phyloP scores from a whole-genome alignment of 2,113 vertebrate genomes.

The Pedionomus torquatus region DNA sequence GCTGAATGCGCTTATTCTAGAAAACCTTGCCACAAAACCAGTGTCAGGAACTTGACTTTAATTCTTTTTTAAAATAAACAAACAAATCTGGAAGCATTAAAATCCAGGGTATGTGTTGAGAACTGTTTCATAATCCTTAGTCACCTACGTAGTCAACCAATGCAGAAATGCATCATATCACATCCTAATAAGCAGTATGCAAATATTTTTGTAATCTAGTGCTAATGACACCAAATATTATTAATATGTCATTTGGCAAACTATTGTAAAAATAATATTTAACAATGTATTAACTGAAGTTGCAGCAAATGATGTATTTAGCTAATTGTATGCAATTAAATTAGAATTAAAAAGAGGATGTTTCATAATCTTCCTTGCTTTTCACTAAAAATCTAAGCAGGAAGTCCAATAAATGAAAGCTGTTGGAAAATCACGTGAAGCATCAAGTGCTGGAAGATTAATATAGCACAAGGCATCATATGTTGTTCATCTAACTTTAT shows the following conservation, averaged over 20 bases:
- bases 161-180: neutral
- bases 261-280: slow-evolving; percentile 59
- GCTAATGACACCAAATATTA: slow-evolving; percentile 53
- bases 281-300: slow-evolving; percentile 42
- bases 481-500: slow-evolving; percentile 47
- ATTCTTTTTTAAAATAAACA: neutral
- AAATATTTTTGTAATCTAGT: slow-evolving; percentile 45
- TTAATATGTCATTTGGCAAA: slow-evolving; percentile 39
- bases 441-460: slow-evolving; percentile 1
- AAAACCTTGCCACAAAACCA: neutral
- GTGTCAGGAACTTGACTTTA: neutral
- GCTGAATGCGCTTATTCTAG: neutral
- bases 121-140: neutral
- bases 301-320: slow-evolving; percentile 62
- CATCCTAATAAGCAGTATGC: slow-evolving; percentile 25
- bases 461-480: slow-evolving; percentile 9
- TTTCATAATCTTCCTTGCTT: slow-evolving; percentile 64
- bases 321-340: slow-evolving; percentile 63
- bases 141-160: slow-evolving; percentile 1
- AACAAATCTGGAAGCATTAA: neutral
- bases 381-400: slow-evolving; percentile 48
- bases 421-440: neutral
- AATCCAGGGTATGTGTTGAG: neutral
- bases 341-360: slow-evolving; percentile 58
- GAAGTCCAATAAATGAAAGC: slow-evolving; percentile 57